Evolutionary conservation across 2,888 invertebrate species (phyloP).

Genomic region (Steinernema carpocapsae): DNA sequence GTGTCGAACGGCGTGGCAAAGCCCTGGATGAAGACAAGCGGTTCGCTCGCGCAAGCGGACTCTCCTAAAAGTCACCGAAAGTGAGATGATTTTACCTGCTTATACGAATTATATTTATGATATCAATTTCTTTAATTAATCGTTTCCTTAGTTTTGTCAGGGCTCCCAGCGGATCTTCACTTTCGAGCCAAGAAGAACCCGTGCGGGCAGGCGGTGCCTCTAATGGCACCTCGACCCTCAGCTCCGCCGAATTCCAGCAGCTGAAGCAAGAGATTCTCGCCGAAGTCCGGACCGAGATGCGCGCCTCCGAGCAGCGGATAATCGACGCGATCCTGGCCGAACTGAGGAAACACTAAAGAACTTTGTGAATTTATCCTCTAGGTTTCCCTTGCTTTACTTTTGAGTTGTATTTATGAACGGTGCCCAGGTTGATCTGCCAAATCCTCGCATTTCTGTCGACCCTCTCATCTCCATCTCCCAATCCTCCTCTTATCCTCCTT

Average conservation of each 20-base stretch:
- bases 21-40: conserved; percentile 29
- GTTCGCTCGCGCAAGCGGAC: not conserved
- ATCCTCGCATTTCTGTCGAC: conserved; percentile 21
- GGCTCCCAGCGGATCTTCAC: conserved; percentile 29
- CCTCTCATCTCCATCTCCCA: not conserved
- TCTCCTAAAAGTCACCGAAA: conserved; percentile 29
- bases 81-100: not conserved
- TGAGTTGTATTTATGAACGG: conserved; percentile 34
- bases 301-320: conserved; percentile 21
- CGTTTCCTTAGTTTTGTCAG: conserved; percentile 29
- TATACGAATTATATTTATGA: too few relatives aligned
- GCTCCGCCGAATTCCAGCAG: conserved; percentile 16
- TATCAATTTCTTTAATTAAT: not conserved
- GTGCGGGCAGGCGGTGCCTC: not conserved
- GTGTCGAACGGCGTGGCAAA: conserved; percentile 5
- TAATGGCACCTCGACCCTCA: not conserved
- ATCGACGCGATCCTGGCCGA: conserved; percentile 25
- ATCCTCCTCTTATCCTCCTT: not conserved
- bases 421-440: conserved; percentile 16
- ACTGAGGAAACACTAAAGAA: conserved; percentile 16
- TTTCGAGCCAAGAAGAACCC: conserved; percentile 28
- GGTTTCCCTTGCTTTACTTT: conserved; percentile 14
- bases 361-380: not conserved
- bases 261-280: conserved; percentile 27
- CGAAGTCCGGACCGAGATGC: conserved; percentile 19